Evolutionary conservation across 1,140 invertebrate genomes (phyloP).

Genomic region (Nymphalis io): DNA sequence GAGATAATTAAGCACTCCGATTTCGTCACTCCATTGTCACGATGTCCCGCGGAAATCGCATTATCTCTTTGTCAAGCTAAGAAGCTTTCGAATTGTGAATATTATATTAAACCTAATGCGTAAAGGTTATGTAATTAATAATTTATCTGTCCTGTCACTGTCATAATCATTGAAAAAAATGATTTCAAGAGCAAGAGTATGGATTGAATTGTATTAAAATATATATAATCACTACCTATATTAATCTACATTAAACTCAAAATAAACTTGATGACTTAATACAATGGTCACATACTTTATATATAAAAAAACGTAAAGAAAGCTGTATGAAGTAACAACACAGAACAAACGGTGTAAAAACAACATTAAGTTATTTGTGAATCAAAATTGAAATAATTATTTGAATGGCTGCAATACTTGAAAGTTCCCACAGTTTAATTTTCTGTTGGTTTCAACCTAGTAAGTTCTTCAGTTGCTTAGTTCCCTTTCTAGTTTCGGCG

Average conservation of each 20-base stretch:
- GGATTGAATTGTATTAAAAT: too few species aligned
- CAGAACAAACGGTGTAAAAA: not conserved
- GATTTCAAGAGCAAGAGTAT: too few species aligned
- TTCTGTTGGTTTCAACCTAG: constrained; percentile 15
- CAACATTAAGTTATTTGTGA: constrained; percentile 8
- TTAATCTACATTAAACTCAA: too few species aligned
- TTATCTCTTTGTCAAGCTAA: constrained; percentile 20
- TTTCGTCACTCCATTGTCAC: constrained; percentile 49
- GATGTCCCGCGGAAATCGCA: constrained; percentile 41
- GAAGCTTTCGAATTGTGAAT: not conserved
- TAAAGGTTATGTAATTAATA: too few species aligned
- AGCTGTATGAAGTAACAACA: not conserved
- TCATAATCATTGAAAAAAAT: too few species aligned
- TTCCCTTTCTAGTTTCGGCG: constrained; percentile 3
- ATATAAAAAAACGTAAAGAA: too few species aligned
- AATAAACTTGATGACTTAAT: too few species aligned
- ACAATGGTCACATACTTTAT: too few species aligned
- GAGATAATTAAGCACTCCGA: constrained; percentile 41
- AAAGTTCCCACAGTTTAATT: constrained; percentile 12
- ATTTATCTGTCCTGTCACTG: too few species aligned
- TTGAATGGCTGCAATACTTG: constrained; percentile 6
- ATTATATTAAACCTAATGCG: too few species aligned
- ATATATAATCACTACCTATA: too few species aligned
- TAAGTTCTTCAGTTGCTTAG: constrained; percentile 5
- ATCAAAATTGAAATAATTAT: constrained; percentile 10